A percentile compares a stretch with the other conserved stretches of the same genome.
phyloP scores from a whole-genome alignment of 2,888 invertebrate species.

The Pristionchus exspectatus region DNA sequence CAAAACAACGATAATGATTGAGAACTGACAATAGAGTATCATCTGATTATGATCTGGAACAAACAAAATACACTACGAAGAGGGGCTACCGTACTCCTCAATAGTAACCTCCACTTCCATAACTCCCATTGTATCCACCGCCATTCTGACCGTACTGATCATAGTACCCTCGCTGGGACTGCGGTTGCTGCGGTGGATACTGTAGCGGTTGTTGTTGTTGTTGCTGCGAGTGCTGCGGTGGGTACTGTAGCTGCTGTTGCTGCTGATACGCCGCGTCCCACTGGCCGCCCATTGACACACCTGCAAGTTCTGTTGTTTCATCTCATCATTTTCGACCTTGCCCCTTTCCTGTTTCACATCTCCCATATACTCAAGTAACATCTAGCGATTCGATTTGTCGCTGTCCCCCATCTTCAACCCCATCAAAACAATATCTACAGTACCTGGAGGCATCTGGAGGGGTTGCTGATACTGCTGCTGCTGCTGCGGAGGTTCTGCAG shows the following conservation, averaged over 20 bases:
- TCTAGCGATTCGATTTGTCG: neutral
- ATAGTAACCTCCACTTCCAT: constrained; percentile 20
- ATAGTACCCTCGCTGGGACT: constrained; percentile 18
- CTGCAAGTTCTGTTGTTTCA: neutral
- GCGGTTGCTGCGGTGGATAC: constrained; percentile 1
- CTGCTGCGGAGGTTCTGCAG: neutral
- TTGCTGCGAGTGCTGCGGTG: neutral
- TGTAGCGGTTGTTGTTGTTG: neutral
- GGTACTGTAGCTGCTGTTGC: neutral
- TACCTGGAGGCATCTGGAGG: neutral
- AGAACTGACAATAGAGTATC: too few species aligned
- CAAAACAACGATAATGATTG: too few species aligned
- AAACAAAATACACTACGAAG: neutral
- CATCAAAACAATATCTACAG: neutral
- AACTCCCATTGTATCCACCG: constrained; percentile 24
- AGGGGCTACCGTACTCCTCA: constrained; percentile 22
- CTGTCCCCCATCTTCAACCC: neutral
- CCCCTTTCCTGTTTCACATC: neutral
- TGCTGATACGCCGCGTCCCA: neutral
- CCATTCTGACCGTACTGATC: constrained; percentile 35
- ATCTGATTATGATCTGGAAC: neutral
- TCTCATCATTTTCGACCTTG: neutral
- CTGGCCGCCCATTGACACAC: neutral
- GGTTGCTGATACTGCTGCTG: neutral
- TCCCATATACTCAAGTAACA: neutral